phyloP scores from a whole-genome alignment of 2,113 vertebrate species.

The Engraulis encrasicolus region DNA sequence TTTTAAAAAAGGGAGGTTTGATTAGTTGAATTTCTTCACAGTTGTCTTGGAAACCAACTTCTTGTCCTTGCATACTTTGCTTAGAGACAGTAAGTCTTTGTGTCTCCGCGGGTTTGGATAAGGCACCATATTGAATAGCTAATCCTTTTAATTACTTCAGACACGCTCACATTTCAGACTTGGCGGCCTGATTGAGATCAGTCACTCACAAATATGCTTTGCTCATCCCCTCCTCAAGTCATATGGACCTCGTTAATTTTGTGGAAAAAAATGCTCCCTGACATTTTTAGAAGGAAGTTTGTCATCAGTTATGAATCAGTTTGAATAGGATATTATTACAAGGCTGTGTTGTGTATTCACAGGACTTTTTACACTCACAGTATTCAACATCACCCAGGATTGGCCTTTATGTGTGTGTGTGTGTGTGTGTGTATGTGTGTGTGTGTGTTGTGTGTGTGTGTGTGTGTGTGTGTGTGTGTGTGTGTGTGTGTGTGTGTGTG shows the following conservation, averaged over 20 bases:
- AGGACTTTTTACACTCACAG: neutral
- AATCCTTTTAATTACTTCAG: conserved; percentile 16
- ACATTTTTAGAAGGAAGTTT: neutral
- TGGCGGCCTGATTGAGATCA: conserved; percentile 1
- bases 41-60: conserved; percentile 47
- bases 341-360: neutral
- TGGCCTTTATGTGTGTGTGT: neutral
- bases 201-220: conserved; percentile 1
- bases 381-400: neutral
- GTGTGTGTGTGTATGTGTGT: neutral
- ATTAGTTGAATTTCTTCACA: conserved; percentile 35
- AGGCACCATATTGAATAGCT: conserved; percentile 9
- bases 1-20: conserved; percentile 9
- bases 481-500: neutral
- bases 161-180: neutral
- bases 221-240: neutral
- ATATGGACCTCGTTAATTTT: neutral
- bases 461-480: neutral
- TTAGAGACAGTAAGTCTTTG: conserved; percentile 14
- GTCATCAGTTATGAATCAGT: neutral
- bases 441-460: neutral
- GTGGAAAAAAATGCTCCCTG: neutral
- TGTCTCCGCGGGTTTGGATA: conserved; percentile 3
- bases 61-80: conserved; percentile 16
- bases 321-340: neutral